phyloP scores from a whole-genome alignment of 2,888 invertebrate genomes.

The Steinernema carpocapsae region DNA sequence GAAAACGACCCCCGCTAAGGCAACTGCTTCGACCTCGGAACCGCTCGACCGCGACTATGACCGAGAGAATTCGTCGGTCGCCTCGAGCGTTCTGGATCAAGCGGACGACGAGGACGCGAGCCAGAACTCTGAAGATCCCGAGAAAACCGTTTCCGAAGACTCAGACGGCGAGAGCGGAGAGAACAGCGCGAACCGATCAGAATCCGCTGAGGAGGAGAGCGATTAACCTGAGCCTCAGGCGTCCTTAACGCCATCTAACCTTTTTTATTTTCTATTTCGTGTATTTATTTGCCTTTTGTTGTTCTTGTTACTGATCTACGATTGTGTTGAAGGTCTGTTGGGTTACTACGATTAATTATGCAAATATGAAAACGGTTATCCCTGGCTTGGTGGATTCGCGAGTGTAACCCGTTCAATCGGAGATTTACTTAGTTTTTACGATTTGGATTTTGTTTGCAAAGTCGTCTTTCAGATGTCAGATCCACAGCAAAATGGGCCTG shows the following conservation, averaged over 20 bases:
- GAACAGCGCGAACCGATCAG: neutral
- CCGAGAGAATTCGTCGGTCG: neutral
- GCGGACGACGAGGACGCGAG: constrained; percentile 1
- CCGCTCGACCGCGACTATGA: neutral
- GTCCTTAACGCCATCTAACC: neutral
- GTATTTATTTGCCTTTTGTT: neutral
- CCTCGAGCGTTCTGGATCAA: neutral
- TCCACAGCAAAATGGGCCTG: too few species aligned
- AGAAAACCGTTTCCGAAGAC: neutral
- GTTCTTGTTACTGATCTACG: neutral
- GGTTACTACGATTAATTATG: too few species aligned
- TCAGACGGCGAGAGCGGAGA: neutral
- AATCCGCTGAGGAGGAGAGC: neutral
- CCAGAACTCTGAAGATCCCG: neutral
- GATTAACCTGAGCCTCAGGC: neutral
- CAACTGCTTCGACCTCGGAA: neutral
- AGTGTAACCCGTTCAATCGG: too few species aligned
- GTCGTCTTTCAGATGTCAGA: neutral
- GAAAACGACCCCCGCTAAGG: neutral
- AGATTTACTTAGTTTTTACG: too few species aligned
- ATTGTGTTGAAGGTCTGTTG: too few species aligned
- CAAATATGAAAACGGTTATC: too few species aligned
- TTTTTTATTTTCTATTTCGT: neutral
- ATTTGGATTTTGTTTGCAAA: too few species aligned
- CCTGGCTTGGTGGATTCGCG: too few species aligned